phyloP scores from a whole-genome alignment of 2,888 invertebrate genomes.

The Conops quadrifasciatus region DNA sequence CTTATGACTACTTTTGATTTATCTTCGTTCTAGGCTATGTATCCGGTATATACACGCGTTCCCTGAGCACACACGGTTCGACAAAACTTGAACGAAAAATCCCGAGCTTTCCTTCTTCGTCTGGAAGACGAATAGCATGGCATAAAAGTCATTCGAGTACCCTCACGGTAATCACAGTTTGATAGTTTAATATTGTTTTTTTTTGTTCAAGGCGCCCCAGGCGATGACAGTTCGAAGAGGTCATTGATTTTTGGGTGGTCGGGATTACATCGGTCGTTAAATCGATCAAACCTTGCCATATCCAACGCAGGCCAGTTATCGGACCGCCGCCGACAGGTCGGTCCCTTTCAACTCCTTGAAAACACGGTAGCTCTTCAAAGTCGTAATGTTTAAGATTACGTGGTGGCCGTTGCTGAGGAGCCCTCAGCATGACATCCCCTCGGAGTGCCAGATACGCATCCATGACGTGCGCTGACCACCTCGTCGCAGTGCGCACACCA shows the following conservation, averaged over 20 bases:
- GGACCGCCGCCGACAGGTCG: slow-evolving; percentile 5
- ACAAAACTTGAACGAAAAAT: no score
- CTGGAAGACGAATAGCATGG: no score
- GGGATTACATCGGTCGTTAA: slow-evolving; percentile 32
- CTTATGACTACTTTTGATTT: no score
- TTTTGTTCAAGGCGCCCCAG: slow-evolving; percentile 14
- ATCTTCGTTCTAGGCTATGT: no score
- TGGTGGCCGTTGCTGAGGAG: slow-evolving; percentile 46
- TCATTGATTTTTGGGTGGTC: slow-evolving; percentile 44
- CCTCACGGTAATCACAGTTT: no score
- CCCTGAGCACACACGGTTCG: no score
- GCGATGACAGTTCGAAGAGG: slow-evolving; percentile 57
- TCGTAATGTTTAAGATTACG: slow-evolving; percentile 37
- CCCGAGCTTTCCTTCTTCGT: no score
- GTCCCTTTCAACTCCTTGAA: slow-evolving; percentile 18
- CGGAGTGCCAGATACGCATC: slow-evolving; percentile 27
- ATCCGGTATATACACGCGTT: no score
- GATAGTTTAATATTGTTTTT: no score
- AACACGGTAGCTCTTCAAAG: slow-evolving; percentile 37
- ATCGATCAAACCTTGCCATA: background rate
- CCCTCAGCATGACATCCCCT: slow-evolving; percentile 56
- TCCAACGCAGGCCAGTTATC: slow-evolving; percentile 38
- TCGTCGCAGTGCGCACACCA: background rate
- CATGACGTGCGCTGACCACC: background rate
- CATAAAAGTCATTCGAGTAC: no score